Conservation (phyloP, 2,797 vertebrate genomes). For the Anableps anableps region DNA sequence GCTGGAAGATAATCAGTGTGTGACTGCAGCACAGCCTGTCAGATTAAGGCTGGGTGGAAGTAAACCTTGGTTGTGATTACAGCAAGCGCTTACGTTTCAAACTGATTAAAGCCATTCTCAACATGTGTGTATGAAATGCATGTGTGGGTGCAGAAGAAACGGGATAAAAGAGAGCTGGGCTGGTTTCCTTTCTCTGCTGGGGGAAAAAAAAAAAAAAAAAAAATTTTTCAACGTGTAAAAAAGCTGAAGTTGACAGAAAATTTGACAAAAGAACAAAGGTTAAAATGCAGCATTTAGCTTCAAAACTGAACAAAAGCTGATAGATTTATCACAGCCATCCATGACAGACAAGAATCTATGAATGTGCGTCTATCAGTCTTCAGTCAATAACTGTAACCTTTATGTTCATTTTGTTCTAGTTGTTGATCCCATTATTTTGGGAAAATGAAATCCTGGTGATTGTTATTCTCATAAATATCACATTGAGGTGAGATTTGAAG, state of each 20-base stretch:
- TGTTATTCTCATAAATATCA: background rate
- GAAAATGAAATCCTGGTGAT: background rate
- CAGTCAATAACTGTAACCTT: background rate
- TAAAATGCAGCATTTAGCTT: background rate
- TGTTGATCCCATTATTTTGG: background rate
- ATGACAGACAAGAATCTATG: background rate
- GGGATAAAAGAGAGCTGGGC: background rate
- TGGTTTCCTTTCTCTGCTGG: background rate
- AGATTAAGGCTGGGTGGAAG: constrained; percentile 75
- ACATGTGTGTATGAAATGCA: constrained; percentile 20
- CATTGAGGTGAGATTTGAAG: background rate
- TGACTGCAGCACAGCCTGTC: constrained; percentile 72
- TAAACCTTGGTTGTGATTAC: constrained; percentile 75
- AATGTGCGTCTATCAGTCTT: too few species aligned
- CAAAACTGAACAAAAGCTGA: background rate
- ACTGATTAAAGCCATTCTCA: constrained; percentile 66
- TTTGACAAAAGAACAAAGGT: constrained; percentile 23
- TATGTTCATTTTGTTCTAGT: background rate
- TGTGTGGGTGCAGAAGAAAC: constrained; percentile 12
- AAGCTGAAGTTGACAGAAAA: constrained; percentile 50
- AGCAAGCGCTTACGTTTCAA: constrained; percentile 65
- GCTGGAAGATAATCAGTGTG: constrained; percentile 75
- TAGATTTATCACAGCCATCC: background rate
- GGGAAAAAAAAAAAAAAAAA: background rate
- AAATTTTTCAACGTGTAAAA: constrained; percentile 45